Conservation (phyloP, 23 tunicate genomes). For the Halocynthia aurantium region DNA sequence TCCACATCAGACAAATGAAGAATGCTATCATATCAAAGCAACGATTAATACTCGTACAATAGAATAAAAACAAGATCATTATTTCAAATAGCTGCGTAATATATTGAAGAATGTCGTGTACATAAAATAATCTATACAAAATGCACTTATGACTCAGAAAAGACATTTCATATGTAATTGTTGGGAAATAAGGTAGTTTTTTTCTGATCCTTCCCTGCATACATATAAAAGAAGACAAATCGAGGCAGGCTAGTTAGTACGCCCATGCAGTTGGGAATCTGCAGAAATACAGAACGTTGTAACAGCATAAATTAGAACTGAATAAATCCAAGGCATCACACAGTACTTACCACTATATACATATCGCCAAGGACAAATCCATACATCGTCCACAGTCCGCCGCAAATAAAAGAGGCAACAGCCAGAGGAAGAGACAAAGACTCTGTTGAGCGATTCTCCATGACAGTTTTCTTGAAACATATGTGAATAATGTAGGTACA, state of each 20-base stretch:
- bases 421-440: constrained; percentile 55
- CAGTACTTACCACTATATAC: constrained; percentile 43
- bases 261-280: constrained; percentile 62
- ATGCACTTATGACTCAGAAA: no score
- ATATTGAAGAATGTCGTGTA: no score
- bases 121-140: no score
- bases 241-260: constrained; percentile 40
- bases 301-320: not conserved
- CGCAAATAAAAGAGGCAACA: constrained; percentile 46
- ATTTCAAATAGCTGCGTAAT: no score
- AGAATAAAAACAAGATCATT: no score
- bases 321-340: not conserved
- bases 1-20: no score
- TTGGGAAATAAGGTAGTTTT: no score
- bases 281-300: constrained; percentile 3
- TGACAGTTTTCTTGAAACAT: constrained; percentile 38
- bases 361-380: constrained; percentile 30
- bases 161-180: no score
- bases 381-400: constrained; percentile 33
- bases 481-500: not conserved
- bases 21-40: no score
- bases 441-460: constrained; percentile 32
- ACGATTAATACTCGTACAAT: no score
- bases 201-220: not conserved
- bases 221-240: constrained; percentile 50